A percentile compares a stretch with the other conserved stretches of the same genome.
Conservation (phyloP, 1,140 invertebrate genomes). For the Eurosta solidaginis region DNA sequence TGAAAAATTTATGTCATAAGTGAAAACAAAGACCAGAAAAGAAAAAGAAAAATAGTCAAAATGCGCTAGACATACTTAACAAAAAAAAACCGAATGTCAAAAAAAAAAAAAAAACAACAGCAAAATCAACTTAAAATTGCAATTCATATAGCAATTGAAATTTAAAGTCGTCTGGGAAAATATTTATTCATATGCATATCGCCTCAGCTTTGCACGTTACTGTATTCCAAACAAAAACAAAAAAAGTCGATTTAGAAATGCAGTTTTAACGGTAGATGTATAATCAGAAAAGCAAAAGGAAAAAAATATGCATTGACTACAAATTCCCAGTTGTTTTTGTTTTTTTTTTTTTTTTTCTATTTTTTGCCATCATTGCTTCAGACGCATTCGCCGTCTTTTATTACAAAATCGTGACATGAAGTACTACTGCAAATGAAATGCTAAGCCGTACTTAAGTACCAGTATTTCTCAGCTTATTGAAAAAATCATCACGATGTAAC, state of each 20-base stretch:
- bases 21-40: neutral
- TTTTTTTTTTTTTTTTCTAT: neutral
- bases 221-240: neutral
- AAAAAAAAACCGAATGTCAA: neutral
- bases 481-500: constrained; percentile 17
- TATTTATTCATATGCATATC: neutral
- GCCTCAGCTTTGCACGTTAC: neutral
- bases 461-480: constrained; percentile 20
- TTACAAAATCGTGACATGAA: constrained; percentile 12
- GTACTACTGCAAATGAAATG: neutral
- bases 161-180: neutral
- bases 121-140: neutral
- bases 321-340: too few species aligned
- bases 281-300: neutral
- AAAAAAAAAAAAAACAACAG: neutral
- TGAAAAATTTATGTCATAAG: constrained; percentile 2
- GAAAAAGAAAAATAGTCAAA: neutral
- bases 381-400: neutral
- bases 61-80: neutral
- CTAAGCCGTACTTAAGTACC: neutral
- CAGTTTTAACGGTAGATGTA: neutral
- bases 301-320: neutral
- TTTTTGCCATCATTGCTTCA: neutral
- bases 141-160: neutral
- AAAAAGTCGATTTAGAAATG: neutral